Conservation (phyloP, 2,113 vertebrate species). For the Salvelinus sp. region DNA sequence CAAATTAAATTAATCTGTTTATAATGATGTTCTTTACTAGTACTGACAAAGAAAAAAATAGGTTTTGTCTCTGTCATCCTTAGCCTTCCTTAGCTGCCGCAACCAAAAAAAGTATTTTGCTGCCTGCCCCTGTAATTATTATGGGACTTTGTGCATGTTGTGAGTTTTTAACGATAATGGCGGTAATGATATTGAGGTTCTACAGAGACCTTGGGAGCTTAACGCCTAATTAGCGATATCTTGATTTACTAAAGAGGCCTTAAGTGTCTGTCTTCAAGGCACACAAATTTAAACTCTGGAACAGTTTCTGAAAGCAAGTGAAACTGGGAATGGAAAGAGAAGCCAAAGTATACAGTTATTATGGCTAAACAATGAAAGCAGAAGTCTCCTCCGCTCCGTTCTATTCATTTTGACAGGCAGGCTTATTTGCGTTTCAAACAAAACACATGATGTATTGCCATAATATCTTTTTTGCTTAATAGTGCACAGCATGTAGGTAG, state of each 20-base stretch:
- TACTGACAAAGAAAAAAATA: no score
- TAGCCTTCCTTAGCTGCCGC: no score
- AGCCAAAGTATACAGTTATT: constrained; percentile 73
- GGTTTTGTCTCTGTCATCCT: no score
- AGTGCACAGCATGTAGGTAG: constrained; percentile 18
- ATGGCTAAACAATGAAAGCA: constrained; percentile 66
- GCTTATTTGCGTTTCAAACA: constrained; percentile 46
- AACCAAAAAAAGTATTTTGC: no score
- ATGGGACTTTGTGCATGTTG: no score
- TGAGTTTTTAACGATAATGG: no score
- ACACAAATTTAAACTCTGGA: constrained; percentile 59
- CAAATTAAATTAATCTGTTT: no score
- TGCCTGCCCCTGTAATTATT: no score
- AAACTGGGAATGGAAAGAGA: constrained; percentile 45
- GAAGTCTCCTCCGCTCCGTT: constrained; percentile 54
- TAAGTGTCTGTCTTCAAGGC: constrained; percentile 15
- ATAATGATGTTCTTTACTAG: no score
- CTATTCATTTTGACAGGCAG: constrained; percentile 63
- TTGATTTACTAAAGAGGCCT: background rate
- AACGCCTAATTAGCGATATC: background rate
- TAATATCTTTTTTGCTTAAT: constrained; percentile 45
- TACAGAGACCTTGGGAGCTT: no score
- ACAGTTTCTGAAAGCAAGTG: constrained; percentile 54
- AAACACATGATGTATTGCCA: constrained; percentile 55
- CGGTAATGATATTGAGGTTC: no score